phyloP scores from a whole-genome alignment of 1,140 invertebrate genomes.

The Pseudomyrmex concolor region DNA sequence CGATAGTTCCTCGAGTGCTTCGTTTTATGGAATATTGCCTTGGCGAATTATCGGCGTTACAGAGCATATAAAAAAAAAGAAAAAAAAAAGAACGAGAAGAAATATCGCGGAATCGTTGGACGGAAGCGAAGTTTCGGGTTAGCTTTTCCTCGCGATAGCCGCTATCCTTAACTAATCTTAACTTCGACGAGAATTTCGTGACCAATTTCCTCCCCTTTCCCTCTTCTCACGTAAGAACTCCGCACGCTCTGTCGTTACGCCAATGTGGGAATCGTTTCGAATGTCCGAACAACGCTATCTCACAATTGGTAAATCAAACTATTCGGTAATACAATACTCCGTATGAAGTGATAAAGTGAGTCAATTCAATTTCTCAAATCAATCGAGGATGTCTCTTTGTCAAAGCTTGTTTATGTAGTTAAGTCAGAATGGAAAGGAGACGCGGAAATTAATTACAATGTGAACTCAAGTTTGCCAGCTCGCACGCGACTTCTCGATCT shows the following conservation, averaged over 20 bases:
- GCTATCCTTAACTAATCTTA: slow-evolving; percentile 54
- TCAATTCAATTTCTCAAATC: not conserved
- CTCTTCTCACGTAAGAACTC: slow-evolving; percentile 16
- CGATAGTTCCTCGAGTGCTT: not conserved
- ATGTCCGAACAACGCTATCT: slow-evolving; percentile 17
- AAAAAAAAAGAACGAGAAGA: slow-evolving; percentile 4
- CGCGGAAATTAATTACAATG: too few relatives aligned
- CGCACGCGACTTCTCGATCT: too few relatives aligned
- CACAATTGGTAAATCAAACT: slow-evolving; percentile 45
- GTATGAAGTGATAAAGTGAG: slow-evolving; percentile 46
- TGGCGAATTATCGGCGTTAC: not conserved
- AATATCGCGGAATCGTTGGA: not conserved
- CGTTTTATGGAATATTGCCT: not conserved
- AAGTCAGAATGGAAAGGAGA: not conserved
- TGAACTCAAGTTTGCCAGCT: too few relatives aligned
- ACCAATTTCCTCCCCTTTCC: not conserved
- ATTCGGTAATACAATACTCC: slow-evolving; percentile 38
- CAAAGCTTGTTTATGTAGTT: not conserved
- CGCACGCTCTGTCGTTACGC: not conserved
- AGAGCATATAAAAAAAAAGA: not conserved
- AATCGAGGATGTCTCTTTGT: not conserved
- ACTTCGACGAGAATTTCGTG: slow-evolving; percentile 41
- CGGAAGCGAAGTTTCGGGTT: slow-evolving; percentile 12
- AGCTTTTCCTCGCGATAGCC: not conserved
- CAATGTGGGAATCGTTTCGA: slow-evolving; percentile 42